These are phyloP conservation scores for Eilema caniola DNA, from an alignment of 2,888 invertebrate species.

Conservation along the genomic window DNA sequence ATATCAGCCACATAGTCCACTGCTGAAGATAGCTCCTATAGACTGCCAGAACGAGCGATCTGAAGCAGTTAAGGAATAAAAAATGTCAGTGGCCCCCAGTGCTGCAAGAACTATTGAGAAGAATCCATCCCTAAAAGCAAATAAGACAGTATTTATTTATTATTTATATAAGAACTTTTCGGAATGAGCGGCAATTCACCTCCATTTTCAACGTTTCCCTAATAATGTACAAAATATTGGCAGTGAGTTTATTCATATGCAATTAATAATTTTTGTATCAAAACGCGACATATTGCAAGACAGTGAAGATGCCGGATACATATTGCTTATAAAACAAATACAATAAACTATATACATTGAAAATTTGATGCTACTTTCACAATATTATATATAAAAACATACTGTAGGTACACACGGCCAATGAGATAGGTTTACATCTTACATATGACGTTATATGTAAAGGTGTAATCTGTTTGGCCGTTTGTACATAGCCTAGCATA, in stretches of 20 bases:
- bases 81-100: too few species aligned
- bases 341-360: slow-evolving; percentile 41
- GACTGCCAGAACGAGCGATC: too few species aligned
- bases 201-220: slow-evolving; percentile 2
- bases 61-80: too few species aligned
- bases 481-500: too few species aligned
- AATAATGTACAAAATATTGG: slow-evolving; percentile 8
- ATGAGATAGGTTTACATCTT: too few species aligned
- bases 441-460: too few species aligned
- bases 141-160: slow-evolving; percentile 9
- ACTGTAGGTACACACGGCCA: too few species aligned
- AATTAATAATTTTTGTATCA: slow-evolving; percentile 18
- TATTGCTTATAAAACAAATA: slow-evolving; percentile 31
- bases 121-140: slow-evolving; percentile 6
- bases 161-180: background rate
- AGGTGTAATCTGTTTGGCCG: too few species aligned
- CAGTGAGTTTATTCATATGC: slow-evolving; percentile 11
- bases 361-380: slow-evolving; percentile 24
- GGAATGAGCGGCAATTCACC: slow-evolving; percentile 7
- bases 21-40: too few species aligned
- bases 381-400: background rate
- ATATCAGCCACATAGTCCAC: too few species aligned
- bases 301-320: slow-evolving; percentile 16
- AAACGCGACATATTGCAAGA: slow-evolving; percentile 21
- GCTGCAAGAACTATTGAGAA: too few species aligned